Base-by-base conservation (phyloP, 2,113 vertebrate genomes). In the Trogon melanurus region DNA sequence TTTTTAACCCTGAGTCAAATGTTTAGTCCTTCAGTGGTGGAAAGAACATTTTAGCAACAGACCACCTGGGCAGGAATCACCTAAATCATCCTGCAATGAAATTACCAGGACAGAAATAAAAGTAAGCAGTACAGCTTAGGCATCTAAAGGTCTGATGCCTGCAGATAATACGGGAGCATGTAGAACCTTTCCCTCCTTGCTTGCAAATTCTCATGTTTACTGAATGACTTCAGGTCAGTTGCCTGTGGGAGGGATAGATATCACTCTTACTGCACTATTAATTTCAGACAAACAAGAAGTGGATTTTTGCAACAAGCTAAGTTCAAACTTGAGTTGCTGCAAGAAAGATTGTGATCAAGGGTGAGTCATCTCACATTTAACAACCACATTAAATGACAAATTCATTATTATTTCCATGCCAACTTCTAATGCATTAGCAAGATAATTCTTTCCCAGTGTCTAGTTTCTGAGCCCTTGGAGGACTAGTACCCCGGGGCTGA, bases 161-260 rank as follows among this genome's bases (percentile, higher is more conserved):
- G 23, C 29, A 41, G 29, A 30, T 62, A 73, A 34, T 32, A 51
- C 51, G 5, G 21, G 12, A 85, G 11, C 0, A 0, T 56, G 50
- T 9, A 72, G 29, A 85, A 34, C 32, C 29, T 72, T 90, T 88
- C 54, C 20, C 32, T 75, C 23, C 48, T 62, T 82, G 12, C 26
- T 96, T 85, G 71, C 58, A 83, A 53, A 85, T 67, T 56, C 60
- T 75, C 26, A 8, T 79, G 20, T 80, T 93, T 93, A 56, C 22
- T 60, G 26, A 69, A 14, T 53, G 36, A 69, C 79, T 90, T 53
- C 38, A 45, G 60, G 53, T 84, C 64, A 91, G 38, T n/a, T 73
- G 67, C 38, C n/a, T 54, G 83, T 79, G 22, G 15, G 58, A 83
- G 13, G 54, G 26, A 48, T 21, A 66, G 56, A 51, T 51, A 85